Evolutionary conservation across 2,797 vertebrate genomes (phyloP).

Genomic region (Alfaro cultratus): DNA sequence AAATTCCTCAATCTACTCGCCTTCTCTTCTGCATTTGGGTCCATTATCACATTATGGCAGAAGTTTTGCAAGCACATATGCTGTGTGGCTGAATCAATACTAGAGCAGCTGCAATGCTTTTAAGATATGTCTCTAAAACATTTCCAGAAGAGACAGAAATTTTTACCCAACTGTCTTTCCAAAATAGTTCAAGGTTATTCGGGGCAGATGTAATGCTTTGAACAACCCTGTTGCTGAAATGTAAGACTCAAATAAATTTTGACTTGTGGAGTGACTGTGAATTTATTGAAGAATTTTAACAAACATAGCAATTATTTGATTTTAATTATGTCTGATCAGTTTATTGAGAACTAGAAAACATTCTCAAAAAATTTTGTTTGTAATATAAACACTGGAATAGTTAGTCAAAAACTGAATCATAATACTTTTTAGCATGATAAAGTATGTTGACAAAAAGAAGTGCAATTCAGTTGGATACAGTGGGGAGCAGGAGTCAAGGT

Average conservation of each 20-base stretch:
- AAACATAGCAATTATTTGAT: too few species aligned
- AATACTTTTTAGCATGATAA: background rate
- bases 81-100: too few species aligned
- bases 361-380: too few species aligned
- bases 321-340: too few species aligned
- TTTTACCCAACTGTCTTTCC: background rate
- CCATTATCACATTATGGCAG: too few species aligned
- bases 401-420: background rate
- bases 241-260: background rate
- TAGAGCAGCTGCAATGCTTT: too few species aligned
- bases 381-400: background rate
- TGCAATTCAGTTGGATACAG: background rate
- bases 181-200: background rate
- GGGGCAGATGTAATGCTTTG: background rate
- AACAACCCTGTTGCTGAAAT: background rate
- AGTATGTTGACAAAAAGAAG: background rate
- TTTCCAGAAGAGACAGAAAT: background rate
- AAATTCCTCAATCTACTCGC: too few species aligned
- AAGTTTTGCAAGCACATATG: too few species aligned
- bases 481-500: background rate
- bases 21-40: too few species aligned
- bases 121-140: too few species aligned
- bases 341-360: background rate
- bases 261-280: too few species aligned
- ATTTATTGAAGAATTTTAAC: too few species aligned